phyloP scores from a whole-genome alignment of 2,888 invertebrate species.

The Hemaris fuciformis region DNA sequence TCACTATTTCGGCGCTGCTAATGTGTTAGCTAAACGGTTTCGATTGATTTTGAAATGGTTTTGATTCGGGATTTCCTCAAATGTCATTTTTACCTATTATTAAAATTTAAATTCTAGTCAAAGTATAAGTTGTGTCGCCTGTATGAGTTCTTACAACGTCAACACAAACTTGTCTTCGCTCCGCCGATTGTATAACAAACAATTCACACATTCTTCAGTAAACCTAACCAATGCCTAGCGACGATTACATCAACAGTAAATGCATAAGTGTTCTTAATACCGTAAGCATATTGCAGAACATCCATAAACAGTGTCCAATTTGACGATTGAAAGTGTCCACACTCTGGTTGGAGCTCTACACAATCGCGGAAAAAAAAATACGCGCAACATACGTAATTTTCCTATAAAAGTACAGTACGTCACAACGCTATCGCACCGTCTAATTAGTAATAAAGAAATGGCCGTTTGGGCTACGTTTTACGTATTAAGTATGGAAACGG shows the following conservation, averaged over 20 bases:
- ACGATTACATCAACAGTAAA: slow-evolving; percentile 38
- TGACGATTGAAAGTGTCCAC: neutral
- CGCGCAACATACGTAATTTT: neutral
- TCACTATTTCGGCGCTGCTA: neutral
- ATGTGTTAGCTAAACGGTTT: neutral
- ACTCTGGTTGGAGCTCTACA: neutral
- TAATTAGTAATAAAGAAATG: neutral
- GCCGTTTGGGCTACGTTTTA: neutral
- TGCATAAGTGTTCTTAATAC: slow-evolving; percentile 24
- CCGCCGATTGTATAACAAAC: slow-evolving; percentile 42
- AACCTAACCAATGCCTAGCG: slow-evolving; percentile 24
- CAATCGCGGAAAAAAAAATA: neutral
- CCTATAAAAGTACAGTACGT: neutral
- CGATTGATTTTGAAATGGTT: neutral
- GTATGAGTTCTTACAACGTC: neutral
- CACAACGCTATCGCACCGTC: neutral
- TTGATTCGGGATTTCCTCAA: too few species aligned
- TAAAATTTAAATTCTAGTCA: neutral
- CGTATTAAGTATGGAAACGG: neutral
- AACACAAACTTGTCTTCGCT: neutral
- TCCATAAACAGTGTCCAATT: neutral
- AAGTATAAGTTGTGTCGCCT: neutral
- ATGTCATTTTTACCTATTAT: too few species aligned
- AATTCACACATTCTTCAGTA: slow-evolving; percentile 37
- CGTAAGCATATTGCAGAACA: neutral